Conservation (phyloP, 2,888 invertebrate genomes). For the Myathropa florea region DNA sequence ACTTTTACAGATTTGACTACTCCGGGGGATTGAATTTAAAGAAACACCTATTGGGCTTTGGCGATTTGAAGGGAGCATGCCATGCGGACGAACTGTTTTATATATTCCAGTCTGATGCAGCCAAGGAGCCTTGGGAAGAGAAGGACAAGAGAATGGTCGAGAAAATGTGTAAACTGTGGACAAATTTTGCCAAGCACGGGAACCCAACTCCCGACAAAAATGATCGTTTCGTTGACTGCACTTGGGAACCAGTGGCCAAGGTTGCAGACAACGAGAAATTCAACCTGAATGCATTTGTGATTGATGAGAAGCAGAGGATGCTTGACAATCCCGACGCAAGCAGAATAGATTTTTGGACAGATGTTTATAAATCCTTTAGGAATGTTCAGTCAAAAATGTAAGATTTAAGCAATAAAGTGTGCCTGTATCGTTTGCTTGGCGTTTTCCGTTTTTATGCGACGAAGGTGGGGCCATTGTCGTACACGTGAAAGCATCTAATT, state of each 20-base stretch:
- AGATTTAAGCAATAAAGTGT: background rate
- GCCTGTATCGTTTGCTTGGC: too few species aligned
- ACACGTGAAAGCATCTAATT: too few species aligned
- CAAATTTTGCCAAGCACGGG: slow-evolving; percentile 84
- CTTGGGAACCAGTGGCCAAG: slow-evolving; percentile 75
- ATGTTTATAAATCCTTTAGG: slow-evolving; percentile 76
- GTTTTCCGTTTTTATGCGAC: too few species aligned
- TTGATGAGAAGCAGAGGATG: slow-evolving; percentile 76
- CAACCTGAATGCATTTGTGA: slow-evolving; percentile 75
- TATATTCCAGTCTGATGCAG: slow-evolving; percentile 80
- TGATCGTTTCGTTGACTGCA: slow-evolving; percentile 46
- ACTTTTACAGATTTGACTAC: slow-evolving; percentile 83
- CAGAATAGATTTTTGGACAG: slow-evolving; percentile 78
- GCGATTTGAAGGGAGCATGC: slow-evolving; percentile 82
- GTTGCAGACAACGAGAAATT: slow-evolving; percentile 60
- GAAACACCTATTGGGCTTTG: slow-evolving; percentile 81
- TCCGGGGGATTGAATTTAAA: slow-evolving; percentile 82
- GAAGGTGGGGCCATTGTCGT: too few species aligned
- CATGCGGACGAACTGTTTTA: slow-evolving; percentile 85
- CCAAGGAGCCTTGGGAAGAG: slow-evolving; percentile 71
- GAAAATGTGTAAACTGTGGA: slow-evolving; percentile 83
- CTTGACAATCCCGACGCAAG: slow-evolving; percentile 76
- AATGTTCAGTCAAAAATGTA: background rate
- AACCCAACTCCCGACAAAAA: slow-evolving; percentile 76
- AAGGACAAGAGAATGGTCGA: slow-evolving; percentile 78